A percentile compares a stretch with the other conserved stretches of the same genome.
Evolutionary conservation across 2,113 vertebrate species (phyloP).

Genomic region (Irena cyanogastra): DNA sequence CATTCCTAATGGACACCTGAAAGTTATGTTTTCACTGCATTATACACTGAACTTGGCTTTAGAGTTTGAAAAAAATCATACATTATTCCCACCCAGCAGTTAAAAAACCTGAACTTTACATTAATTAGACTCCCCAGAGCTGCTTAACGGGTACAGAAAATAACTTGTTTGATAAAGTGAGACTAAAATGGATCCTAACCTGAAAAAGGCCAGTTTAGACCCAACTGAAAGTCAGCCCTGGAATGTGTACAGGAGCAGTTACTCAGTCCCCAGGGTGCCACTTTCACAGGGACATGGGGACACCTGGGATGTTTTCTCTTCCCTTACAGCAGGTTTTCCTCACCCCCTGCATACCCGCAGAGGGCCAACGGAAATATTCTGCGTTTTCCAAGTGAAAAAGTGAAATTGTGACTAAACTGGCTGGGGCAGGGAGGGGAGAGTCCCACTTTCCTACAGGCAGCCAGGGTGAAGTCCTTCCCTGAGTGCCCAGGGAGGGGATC

Average conservation of each 20-base stretch:
- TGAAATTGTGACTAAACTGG: background rate
- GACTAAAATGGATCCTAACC: background rate
- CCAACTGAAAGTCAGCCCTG: background rate
- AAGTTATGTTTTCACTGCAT: background rate
- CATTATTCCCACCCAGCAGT: background rate
- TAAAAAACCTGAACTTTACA: background rate
- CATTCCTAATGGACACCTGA: background rate
- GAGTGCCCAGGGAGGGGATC: rapidly evolving
- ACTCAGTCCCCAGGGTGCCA: background rate
- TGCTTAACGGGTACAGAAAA: background rate
- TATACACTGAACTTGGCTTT: background rate
- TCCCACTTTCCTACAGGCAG: rapidly evolving
- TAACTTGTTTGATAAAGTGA: background rate
- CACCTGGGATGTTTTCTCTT: background rate
- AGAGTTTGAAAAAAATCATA: background rate
- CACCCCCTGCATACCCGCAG: background rate
- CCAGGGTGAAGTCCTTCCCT: background rate
- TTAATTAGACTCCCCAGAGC: background rate
- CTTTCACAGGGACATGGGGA: background rate
- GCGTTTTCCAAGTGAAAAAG: rapidly evolving
- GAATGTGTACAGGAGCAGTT: rapidly evolving
- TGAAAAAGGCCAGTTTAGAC: background rate
- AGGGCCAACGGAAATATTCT: rapidly evolving
- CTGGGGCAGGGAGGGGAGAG: background rate
- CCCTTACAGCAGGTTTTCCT: background rate